Percentiles rank a stretch among this genome's conserved stretches.
Conservation (phyloP, 2,888 invertebrate species). For the Ypsolopha scabrella region DNA sequence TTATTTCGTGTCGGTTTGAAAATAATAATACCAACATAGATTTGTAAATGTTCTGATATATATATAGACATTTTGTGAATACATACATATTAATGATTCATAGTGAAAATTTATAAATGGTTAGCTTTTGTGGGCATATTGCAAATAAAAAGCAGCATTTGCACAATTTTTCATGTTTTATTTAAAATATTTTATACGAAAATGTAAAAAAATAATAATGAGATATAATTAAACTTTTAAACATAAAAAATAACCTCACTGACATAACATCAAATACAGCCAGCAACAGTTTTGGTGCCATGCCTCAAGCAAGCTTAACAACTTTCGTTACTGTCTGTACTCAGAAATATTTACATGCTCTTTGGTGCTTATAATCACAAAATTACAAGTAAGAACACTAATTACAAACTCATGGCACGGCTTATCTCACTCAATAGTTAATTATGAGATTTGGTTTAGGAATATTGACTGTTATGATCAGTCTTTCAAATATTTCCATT, state of each 20-base stretch:
- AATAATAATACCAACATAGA: not conserved
- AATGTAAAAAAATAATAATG: not conserved
- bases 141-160: constrained; percentile 59
- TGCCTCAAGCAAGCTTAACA: not conserved
- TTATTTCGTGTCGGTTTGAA: not conserved
- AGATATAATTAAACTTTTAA: not conserved
- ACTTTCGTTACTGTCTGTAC: not conserved
- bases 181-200: constrained; percentile 14
- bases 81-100: constrained; percentile 29
- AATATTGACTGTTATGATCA: too few relatives aligned
- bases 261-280: not conserved
- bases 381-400: too few relatives aligned
- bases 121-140: constrained; percentile 69
- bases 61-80: constrained; percentile 33
- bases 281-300: too few relatives aligned
- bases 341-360: too few relatives aligned
- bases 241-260: not conserved
- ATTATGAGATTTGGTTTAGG: too few relatives aligned
- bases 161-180: constrained; percentile 41
- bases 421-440: too few relatives aligned
- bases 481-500: too few relatives aligned
- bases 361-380: too few relatives aligned
- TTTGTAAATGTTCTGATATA: constrained; percentile 1
- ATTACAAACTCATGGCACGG: too few relatives aligned
- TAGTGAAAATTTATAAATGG: constrained; percentile 56